Percentiles rank a stretch among this genome's conserved stretches.
These are phyloP conservation scores for Priocnemis perturbator DNA, from an alignment of 2,888 invertebrate species.

Conservation along the genomic window DNA sequence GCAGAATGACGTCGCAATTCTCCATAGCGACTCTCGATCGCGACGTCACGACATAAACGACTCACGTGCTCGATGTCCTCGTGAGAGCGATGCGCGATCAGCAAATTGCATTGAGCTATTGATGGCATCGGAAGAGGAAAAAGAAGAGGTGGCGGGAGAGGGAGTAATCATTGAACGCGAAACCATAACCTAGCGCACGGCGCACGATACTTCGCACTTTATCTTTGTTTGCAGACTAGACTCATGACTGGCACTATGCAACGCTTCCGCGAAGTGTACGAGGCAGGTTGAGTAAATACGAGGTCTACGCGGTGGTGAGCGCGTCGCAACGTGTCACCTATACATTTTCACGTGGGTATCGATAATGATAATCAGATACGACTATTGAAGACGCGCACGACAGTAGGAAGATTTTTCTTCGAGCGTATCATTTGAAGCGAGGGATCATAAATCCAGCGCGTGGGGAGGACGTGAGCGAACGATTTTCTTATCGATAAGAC, in stretches of 20 bases:
- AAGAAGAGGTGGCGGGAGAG: too few species aligned
- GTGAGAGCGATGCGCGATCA: background rate
- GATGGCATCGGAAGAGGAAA: too few species aligned
- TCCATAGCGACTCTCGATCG: constrained; percentile 15
- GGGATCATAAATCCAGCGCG: background rate
- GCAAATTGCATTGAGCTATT: background rate
- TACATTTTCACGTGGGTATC: too few species aligned
- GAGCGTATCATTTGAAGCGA: background rate
- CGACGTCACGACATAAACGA: constrained; percentile 18
- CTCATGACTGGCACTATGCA: background rate
- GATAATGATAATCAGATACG: too few species aligned
- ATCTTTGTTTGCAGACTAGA: background rate
- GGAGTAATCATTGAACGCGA: constrained; percentile 43
- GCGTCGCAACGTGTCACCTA: too few species aligned
- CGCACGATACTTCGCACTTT: constrained; percentile 30
- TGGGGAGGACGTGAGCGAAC: too few species aligned
- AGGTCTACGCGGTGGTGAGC: too few species aligned
- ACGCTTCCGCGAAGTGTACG: too few species aligned
- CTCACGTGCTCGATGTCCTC: background rate
- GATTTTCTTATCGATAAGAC: too few species aligned
- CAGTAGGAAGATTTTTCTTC: background rate
- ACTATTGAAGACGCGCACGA: too few species aligned
- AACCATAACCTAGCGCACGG: constrained; percentile 48
- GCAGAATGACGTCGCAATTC: constrained; percentile 11
- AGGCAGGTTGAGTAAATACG: too few species aligned